These are phyloP conservation scores for Phyllostomus hastatus DNA, from an alignment of 2,113 vertebrate genomes.

Conservation along the genomic window DNA sequence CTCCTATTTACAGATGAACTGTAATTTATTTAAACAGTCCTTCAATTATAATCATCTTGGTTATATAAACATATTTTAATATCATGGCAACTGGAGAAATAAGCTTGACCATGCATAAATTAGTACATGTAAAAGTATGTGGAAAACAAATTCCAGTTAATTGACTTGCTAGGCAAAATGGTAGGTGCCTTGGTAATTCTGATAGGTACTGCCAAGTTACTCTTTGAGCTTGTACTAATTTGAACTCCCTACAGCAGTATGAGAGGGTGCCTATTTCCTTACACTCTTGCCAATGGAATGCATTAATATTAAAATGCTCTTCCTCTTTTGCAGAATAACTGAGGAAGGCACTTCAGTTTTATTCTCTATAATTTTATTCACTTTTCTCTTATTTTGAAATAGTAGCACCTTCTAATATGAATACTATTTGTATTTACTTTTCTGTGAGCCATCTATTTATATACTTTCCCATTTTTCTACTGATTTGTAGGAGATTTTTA, in stretches of 20 bases:
- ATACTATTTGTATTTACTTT: neutral
- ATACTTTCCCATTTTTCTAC: neutral
- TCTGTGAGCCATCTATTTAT: neutral
- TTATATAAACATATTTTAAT: neutral
- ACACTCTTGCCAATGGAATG: neutral
- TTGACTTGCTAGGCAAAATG: neutral
- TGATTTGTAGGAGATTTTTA: neutral
- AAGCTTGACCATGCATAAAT: neutral
- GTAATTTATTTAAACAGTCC: neutral
- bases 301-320: neutral
- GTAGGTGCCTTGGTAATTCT: neutral
- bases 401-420: neutral
- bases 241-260: neutral
- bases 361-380: neutral
- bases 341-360: neutral
- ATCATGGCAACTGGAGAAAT: neutral
- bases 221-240: neutral
- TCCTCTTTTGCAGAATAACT: neutral
- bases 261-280: neutral
- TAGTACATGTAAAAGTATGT: neutral
- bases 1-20: neutral
- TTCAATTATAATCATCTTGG: conserved; percentile 13
- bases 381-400: neutral
- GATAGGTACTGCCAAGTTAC: neutral
- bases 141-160: neutral